Base-by-base conservation (phyloP, 2,797 vertebrate species). In the Clamator glandarius region DNA sequence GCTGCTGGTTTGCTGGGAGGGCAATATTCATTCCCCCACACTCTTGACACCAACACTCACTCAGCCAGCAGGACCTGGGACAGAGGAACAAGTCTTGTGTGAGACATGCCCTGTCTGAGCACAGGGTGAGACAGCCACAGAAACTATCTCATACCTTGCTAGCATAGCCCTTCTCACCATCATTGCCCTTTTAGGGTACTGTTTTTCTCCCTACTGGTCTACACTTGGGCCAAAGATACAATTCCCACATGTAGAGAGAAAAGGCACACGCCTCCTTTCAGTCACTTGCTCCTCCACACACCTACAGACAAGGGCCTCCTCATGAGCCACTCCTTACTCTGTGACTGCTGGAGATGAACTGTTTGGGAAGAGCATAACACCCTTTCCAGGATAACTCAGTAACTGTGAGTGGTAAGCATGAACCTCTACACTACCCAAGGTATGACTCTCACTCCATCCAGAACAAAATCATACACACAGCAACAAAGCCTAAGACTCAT, bases 11-110 rank as follows among this genome's bases (percentile, higher is more conserved):
- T 42, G 19, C 31, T 76, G 6, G 4, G 13, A 51, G 16, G 15
- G 7, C 33, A 68, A 8, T 8, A 20, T 36, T 66, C 20, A 20
- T 52, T 55, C 41, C 17, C 25, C 11, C 11, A 2, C 1, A 1
- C 16, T 31, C 46, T n/a, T 6, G 4, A 26, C 6, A 3, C 16
- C 28, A 77, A 1, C n/a, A 7, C n/a, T 44, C 4, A 0, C n/a
- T 57, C 51, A 81, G 29, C 33, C n/a, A 36, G 18, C 33, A 58
- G 25, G 42, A 58, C 23, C 14, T 21, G 39, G 2, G 3, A 31
- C 52, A 80, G 31, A 80, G 26, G 41, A 52, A 39, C 33, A 5
- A 7, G 23, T 24, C 33, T 19, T n/a, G 46, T 25, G 18, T 29
- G 39, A 19, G 6, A 18, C 15, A 10, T 7, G 44, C 8, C 19